These are phyloP conservation scores for Ficedula albicollis DNA, from an alignment of 2,797 vertebrate genomes.

Conservation along the genomic window DNA sequence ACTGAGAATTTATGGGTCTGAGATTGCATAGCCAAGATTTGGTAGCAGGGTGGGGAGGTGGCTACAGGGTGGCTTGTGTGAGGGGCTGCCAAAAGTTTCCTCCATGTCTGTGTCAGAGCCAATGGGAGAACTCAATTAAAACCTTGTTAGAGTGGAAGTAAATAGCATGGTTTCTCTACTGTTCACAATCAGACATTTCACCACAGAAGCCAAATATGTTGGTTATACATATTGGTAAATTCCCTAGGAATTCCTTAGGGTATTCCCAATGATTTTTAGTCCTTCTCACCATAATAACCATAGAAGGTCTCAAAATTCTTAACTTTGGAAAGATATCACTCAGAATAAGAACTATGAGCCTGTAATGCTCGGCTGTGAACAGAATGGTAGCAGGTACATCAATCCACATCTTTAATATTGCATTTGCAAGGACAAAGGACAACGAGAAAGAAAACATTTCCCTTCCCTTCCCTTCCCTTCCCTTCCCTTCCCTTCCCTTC, in stretches of 20 bases:
- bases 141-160: neutral
- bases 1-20: neutral
- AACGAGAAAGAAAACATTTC: neutral
- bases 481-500: too few relatives aligned
- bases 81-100: neutral
- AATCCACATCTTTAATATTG: neutral
- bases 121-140: neutral
- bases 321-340: neutral
- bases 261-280: neutral
- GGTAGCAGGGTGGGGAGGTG: rapidly evolving
- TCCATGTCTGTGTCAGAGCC: neutral
- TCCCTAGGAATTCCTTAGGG: too few relatives aligned
- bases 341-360: neutral
- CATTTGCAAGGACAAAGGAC: neutral
- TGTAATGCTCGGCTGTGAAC: neutral
- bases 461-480: rapidly evolving
- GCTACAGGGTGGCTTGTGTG: neutral
- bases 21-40: neutral
- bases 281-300: neutral
- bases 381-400: neutral
- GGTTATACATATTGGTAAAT: neutral
- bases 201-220: neutral
- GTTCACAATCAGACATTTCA: rapidly evolving
- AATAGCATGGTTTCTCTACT: neutral
- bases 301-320: neutral